Evolutionary conservation across 30 jellyfish, hydroid and myxozoan genomes (phyloP).

Genomic region (Sanderia malayensis): DNA sequence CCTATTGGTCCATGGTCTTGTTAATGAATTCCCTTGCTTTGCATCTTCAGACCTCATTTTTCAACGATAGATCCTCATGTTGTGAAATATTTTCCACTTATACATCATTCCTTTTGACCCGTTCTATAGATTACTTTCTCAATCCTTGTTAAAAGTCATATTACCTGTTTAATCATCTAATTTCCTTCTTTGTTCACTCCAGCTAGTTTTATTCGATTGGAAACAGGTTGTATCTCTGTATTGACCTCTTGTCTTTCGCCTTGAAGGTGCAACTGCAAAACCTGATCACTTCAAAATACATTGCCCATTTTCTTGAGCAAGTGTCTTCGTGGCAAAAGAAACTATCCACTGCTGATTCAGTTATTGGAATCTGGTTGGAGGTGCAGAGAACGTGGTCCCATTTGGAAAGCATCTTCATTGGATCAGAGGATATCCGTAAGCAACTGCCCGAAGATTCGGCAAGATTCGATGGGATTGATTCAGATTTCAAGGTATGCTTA

Average conservation of each 20-base stretch:
- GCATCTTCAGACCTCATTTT: neutral
- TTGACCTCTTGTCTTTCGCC: no score
- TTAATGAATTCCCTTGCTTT: neutral
- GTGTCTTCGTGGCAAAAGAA: slow-evolving; percentile 96
- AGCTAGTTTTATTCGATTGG: no score
- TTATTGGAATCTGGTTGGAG: slow-evolving; percentile 92
- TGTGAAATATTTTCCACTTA: no score
- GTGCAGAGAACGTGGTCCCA: slow-evolving; percentile 99
- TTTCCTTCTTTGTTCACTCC: no score
- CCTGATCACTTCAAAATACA: slow-evolving; percentile 92
- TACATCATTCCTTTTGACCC: no score
- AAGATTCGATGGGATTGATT: slow-evolving; percentile 91
- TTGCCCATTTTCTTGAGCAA: slow-evolving; percentile 91
- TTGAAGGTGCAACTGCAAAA: slow-evolving; percentile 95
- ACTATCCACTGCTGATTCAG: slow-evolving; percentile 92
- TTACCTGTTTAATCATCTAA: no score
- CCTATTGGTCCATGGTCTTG: neutral
- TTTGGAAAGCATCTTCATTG: slow-evolving; percentile 93
- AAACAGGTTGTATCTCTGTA: no score
- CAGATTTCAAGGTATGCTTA: slow-evolving; percentile 89
- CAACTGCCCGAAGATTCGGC: slow-evolving; percentile 97
- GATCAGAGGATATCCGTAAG: slow-evolving; percentile 92
- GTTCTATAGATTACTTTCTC: no score
- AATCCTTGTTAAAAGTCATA: no score
- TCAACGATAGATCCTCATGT: no score